phyloP scores from a whole-genome alignment of 2,888 invertebrate species.

The Pyralis farinalis region DNA sequence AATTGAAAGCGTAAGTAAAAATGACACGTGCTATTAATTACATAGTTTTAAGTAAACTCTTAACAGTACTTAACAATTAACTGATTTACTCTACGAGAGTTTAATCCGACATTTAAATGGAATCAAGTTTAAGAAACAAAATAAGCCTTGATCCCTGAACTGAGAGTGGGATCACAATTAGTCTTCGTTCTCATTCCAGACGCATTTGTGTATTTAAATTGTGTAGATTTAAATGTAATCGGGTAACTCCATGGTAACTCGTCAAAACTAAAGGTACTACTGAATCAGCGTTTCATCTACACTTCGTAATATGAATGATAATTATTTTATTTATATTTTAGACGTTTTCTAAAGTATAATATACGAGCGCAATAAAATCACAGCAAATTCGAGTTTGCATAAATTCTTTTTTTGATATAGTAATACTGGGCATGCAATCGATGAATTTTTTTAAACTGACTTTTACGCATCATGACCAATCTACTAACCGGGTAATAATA shows the following conservation, averaged over 20 bases:
- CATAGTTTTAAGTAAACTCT: background rate
- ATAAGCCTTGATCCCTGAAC: conserved; percentile 60
- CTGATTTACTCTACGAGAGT: background rate
- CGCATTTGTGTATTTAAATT: background rate
- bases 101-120: conserved; percentile 25
- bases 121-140: conserved; percentile 65
- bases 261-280: background rate
- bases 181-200: background rate
- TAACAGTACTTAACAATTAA: background rate
- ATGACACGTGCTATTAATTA: background rate
- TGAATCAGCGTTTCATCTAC: background rate
- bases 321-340: no score
- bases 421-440: no score
- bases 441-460: no score
- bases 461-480: no score
- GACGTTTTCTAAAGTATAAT: no score
- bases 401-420: no score
- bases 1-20: no score
- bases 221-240: background rate
- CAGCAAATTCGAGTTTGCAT: no score
- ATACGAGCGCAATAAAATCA: no score
- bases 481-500: no score
- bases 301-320: background rate
- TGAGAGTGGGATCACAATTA: conserved; percentile 65
- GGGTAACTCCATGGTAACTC: background rate